These are phyloP conservation scores for Epistrophe grossulariae DNA, from an alignment of 2,888 invertebrate genomes.

Conservation along the genomic window DNA sequence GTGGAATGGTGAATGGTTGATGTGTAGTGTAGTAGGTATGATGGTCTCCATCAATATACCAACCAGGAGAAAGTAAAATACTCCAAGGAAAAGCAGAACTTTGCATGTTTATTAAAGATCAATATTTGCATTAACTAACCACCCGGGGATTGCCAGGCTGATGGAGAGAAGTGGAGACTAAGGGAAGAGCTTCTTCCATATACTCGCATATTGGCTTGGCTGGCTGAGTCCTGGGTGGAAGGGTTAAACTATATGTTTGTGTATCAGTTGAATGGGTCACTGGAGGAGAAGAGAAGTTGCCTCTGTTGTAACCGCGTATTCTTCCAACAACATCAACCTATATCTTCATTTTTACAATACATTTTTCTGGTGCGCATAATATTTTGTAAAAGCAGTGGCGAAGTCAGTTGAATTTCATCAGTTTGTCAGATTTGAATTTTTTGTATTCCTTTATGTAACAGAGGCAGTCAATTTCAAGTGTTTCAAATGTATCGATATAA, in stretches of 20 bases:
- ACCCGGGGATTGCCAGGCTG: constrained; percentile 36
- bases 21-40: background rate
- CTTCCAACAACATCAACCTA: background rate
- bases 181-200: background rate
- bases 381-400: background rate
- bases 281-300: constrained; percentile 19
- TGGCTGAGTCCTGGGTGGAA: constrained; percentile 7
- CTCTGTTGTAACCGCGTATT: constrained; percentile 40
- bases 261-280: constrained; percentile 50
- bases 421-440: background rate
- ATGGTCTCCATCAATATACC: constrained; percentile 13
- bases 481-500: no score
- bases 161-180: background rate
- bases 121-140: constrained; percentile 76
- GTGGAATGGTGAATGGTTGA: constrained; percentile 1
- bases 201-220: background rate
- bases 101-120: constrained; percentile 76
- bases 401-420: constrained; percentile 2
- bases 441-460: no score
- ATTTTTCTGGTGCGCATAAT: constrained; percentile 11
- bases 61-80: constrained; percentile 55
- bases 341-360: constrained; percentile 13
- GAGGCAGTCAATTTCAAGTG: no score
- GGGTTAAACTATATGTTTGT: constrained; percentile 32
- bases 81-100: constrained; percentile 72